Conservation (phyloP, 2,888 invertebrate genomes). For the Drosophila imparisetae region DNA sequence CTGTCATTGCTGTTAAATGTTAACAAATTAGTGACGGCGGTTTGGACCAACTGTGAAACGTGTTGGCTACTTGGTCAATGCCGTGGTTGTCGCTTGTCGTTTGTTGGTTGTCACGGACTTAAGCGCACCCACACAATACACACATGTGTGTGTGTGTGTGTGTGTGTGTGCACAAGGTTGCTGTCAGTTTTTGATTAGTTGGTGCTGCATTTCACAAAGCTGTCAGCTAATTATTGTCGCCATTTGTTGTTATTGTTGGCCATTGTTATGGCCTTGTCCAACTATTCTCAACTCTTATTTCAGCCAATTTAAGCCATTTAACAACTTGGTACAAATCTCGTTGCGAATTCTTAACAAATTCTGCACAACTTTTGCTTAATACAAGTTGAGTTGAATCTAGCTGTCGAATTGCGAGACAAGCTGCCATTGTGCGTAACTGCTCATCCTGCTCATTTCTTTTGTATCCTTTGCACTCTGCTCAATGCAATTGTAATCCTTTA, state of each 20-base stretch:
- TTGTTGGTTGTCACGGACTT: constrained; percentile 52
- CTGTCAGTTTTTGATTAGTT: constrained; percentile 67
- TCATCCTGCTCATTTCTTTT: constrained; percentile 34
- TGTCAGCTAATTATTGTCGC: constrained; percentile 38
- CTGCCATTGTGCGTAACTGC: constrained; percentile 42
- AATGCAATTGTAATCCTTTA: constrained; percentile 73
- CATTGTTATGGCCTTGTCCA: constrained; percentile 13
- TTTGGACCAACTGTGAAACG: constrained; percentile 50
- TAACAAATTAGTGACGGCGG: constrained; percentile 71
- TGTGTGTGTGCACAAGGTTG: constrained; percentile 10
- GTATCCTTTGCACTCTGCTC: constrained; percentile 31
- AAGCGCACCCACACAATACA: constrained; percentile 6
- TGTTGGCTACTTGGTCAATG: constrained; percentile 51
- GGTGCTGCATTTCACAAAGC: constrained; percentile 26
- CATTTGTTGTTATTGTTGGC: constrained; percentile 32
- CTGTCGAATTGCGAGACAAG: constrained; percentile 25
- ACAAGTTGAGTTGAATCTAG: background rate
- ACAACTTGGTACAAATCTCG: constrained; percentile 16
- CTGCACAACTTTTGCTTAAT: constrained; percentile 25
- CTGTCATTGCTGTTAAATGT: constrained; percentile 69
- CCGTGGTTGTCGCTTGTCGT: constrained; percentile 68
- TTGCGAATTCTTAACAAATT: constrained; percentile 21
- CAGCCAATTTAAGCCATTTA: constrained; percentile 36
- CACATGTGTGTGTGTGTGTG: constrained; percentile 4
- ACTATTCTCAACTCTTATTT: constrained; percentile 11